Evolutionary conservation across 2,797 vertebrate genomes (phyloP), one percentile per base, ranked within the genome.

Genomic region (Mormyrus hasselquistii): DNA sequence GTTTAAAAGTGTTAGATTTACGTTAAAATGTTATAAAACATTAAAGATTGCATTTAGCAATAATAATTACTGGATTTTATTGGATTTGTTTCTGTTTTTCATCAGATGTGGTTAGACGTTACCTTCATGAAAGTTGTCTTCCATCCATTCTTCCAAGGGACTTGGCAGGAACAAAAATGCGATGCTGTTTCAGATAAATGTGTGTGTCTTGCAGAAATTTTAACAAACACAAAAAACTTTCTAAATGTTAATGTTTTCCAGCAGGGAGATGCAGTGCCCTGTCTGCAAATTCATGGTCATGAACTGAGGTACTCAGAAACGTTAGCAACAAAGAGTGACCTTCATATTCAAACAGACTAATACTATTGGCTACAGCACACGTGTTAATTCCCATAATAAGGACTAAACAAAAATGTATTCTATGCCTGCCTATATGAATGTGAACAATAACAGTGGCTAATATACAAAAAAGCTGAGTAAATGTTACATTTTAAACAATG

Each of bases 221-320:
- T 53, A 19, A 79, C 47, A 52, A 22, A 29, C n/a, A 85, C 19
- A 44, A 44, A 22, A 85, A 85, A 76, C 16, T 79, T 44, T 44
- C 38, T 79, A 79, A 79, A 79, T 44, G 7, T 34, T 16, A 73
- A 73, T 85, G 73, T 89, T 91, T 65, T 89, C 88, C 19, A 5
- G 25, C 47, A 2, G 49, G 88, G 86, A 83, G 79, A 59, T 87
- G n/a, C n/a, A 93, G 91, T 92, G 22, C 88, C 89, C 90, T 88
- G 92, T 88, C 90, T 84, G 90, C 93, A 92, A 91, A 93, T 92
- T 92, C 92, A 91, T 92, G 91, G 92, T 91, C 86, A 52, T 29
- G 90, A 89, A 91, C 53, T 55, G 34, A 16, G 57, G 87, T 8
- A 8, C 19, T 8, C n/a, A 4, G 8, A n/a, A 7, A 57, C 38